Evolutionary conservation across 2,113 vertebrate species (phyloP).

Genomic region (Brachionichthys hirsutus): DNA sequence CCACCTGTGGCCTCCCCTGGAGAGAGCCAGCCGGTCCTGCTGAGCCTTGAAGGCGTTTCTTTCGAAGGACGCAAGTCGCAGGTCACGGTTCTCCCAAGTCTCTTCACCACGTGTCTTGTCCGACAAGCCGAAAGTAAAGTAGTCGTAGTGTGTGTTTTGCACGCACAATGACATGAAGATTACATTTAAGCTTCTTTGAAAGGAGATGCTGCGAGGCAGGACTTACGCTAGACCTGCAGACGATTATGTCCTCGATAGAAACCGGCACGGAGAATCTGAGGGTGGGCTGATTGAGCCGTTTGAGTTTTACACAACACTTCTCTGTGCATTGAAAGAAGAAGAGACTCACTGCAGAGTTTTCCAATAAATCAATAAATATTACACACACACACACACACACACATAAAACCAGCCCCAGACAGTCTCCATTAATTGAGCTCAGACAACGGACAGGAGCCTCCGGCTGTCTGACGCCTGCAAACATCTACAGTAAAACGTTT

Average conservation of each 20-base stretch:
- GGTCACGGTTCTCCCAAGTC: constrained; percentile 50
- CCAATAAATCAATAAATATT: not conserved
- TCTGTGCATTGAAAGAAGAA: not conserved
- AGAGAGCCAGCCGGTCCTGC: not conserved
- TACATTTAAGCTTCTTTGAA: too few relatives aligned
- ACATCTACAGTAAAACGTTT: too few relatives aligned
- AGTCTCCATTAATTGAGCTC: constrained; percentile 17
- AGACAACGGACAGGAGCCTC: constrained; percentile 40
- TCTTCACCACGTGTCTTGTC: not conserved
- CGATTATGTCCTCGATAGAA: constrained; percentile 53
- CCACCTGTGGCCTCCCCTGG: constrained; percentile 41
- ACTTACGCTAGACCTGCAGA: constrained; percentile 9
- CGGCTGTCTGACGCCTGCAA: not conserved
- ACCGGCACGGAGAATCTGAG: constrained; percentile 27
- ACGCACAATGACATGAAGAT: too few relatives aligned
- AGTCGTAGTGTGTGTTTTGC: too few relatives aligned
- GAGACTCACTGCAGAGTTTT: too few relatives aligned
- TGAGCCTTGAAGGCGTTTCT: constrained; percentile 1
- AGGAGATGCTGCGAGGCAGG: not conserved
- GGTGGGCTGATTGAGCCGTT: constrained; percentile 23
- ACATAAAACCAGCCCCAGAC: constrained; percentile 2
- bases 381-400: not conserved
- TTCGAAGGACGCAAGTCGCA: constrained; percentile 31
- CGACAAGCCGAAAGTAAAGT: too few relatives aligned
- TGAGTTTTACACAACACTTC: constrained; percentile 4